phyloP scores from a whole-genome alignment of 2,888 invertebrate species.

The Rotaria socialis region DNA sequence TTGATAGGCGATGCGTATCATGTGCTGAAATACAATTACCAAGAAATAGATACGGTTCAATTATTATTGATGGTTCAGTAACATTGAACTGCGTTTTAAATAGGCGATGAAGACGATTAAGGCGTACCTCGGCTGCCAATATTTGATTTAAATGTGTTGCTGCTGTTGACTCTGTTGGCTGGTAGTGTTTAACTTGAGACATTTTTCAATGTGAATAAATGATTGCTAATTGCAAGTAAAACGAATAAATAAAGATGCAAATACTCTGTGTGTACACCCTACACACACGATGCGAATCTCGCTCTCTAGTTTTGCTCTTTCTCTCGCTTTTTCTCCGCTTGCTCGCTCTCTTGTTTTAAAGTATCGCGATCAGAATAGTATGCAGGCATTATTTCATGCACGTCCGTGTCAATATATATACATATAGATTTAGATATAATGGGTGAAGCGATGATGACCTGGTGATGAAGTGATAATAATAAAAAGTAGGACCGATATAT shows the following conservation, averaged over 20 bases:
- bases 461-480: neutral
- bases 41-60: neutral
- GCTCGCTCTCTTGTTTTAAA: neutral
- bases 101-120: neutral
- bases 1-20: conserved; percentile 16
- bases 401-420: neutral
- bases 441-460: neutral
- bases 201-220: neutral
- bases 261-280: neutral
- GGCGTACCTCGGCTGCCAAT: neutral
- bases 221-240: neutral
- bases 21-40: conserved; percentile 21
- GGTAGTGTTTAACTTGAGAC: neutral
- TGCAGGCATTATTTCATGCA: neutral
- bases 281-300: too few relatives aligned
- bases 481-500: neutral
- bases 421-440: neutral
- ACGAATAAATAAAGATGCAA: neutral
- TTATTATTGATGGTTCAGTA: conserved; percentile 13
- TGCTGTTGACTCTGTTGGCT: neutral
- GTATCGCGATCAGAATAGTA: neutral
- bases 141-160: neutral
- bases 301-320: too few relatives aligned
- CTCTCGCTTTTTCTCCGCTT: neutral
- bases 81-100: neutral